Evolutionary conservation across 2,113 vertebrate species (phyloP).

Genomic region (Boulengeromyrus knoepffleri): DNA sequence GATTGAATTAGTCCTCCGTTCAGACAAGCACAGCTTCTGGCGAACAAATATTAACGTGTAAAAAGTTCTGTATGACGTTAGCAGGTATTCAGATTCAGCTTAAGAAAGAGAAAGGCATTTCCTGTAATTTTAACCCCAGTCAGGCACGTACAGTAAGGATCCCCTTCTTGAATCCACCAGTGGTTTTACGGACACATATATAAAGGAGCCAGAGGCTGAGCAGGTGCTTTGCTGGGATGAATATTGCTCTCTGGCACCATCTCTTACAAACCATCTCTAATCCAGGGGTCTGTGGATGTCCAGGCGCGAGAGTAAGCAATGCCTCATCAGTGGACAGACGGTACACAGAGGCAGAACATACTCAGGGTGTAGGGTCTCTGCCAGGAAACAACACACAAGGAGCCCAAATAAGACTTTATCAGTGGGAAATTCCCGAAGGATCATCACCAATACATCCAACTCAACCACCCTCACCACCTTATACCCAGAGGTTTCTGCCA

Average conservation of each 20-base stretch:
- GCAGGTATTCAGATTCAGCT: constrained; percentile 17
- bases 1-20: not conserved
- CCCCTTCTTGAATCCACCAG: not conserved
- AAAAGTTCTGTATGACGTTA: constrained; percentile 4
- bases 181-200: not conserved
- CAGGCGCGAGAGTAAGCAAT: not conserved
- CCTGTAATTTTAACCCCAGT: not conserved
- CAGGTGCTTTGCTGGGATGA: not conserved
- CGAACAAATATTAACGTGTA: not conserved
- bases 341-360: not conserved
- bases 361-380: not conserved
- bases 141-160: constrained; percentile 55
- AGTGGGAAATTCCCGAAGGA: not conserved
- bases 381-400: not conserved
- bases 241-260: not conserved
- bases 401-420: not conserved
- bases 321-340: not conserved
- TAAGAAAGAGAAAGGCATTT: not conserved
- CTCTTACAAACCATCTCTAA: not conserved
- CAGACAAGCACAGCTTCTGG: not conserved
- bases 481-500: not conserved
- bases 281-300: not conserved
- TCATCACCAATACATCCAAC: not conserved
- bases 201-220: not conserved
- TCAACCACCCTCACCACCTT: not conserved